A percentile compares a stretch with the other conserved stretches of the same genome.
phyloP scores from a whole-genome alignment of 2,113 vertebrate species.

The Pangasianodon hypophthalmus region DNA sequence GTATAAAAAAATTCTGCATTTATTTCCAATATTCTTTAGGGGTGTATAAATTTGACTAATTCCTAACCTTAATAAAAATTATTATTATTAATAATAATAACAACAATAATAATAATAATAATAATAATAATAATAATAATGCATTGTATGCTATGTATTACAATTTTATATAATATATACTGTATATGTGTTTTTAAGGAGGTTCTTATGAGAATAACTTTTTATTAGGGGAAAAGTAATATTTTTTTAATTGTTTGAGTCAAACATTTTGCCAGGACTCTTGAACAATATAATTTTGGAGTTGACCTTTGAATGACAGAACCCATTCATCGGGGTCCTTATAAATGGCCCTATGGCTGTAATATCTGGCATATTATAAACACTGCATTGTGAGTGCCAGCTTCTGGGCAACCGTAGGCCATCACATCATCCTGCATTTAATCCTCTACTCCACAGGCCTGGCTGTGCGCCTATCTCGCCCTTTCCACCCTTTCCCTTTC shows the following conservation, averaged over 20 bases:
- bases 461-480: conserved; percentile 53
- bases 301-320: neutral
- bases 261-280: neutral
- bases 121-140: too few relatives aligned
- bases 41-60: neutral
- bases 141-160: too few relatives aligned
- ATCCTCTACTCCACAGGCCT: conserved; percentile 28
- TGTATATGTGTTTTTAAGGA: neutral
- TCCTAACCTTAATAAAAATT: too few relatives aligned
- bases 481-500: conserved; percentile 57
- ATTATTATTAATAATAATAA: too few relatives aligned
- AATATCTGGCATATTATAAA: conserved; percentile 3
- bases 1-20: neutral
- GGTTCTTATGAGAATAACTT: neutral
- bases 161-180: neutral
- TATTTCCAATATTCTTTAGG: neutral
- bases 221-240: neutral
- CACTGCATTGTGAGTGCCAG: conserved; percentile 12
- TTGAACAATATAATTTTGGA: neutral
- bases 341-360: neutral
- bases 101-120: too few relatives aligned
- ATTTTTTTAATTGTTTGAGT: neutral
- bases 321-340: neutral
- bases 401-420: conserved; percentile 8
- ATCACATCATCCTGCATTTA: conserved; percentile 14